Base-by-base conservation (phyloP, 2,888 invertebrate genomes). In the Thereva unica region DNA sequence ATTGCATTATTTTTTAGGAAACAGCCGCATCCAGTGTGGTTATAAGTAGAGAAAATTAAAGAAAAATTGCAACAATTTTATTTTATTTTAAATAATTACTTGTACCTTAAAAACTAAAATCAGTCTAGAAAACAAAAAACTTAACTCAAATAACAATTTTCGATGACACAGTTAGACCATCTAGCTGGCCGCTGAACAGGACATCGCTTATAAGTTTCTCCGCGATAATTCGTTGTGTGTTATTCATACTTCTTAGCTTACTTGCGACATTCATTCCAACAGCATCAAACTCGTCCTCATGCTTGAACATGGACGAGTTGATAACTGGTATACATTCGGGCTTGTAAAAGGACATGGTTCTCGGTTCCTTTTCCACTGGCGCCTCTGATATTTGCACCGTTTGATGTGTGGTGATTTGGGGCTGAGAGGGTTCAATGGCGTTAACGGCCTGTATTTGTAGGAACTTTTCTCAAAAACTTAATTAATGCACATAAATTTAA, bases 181-280 rank as follows among this genome's bases (percentile, higher is more conserved):
- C 79, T 34, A 80, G 71, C 67, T 80, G 79, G 1, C 78, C 79
- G 63, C 79, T 80, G 54, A 80, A 80, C 1, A 80, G 75, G 0
- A 80, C 78, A 70, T 80, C 79, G 67, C 79, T 79, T 59, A 80
- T 80, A 8, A 80, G 72, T 57, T 80, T 80, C 63, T 80, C 79
- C 4, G 79, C 80, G 9, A 80, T 77, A 4, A 80, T 80, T 34
- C 79, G 75, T 64, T 80, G 79, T 3, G 78, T 80, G 54, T 75
- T 76, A 64, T 79, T 80, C 71, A 80, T 78, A 3, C 74, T 72
- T 0, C 79, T 75, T 52, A 80, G 57, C 66, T 80, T 80, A 12
- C 79, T 78, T 8, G 79, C 79, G 56, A 80, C 79, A 71, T 80
- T 80, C 1, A 78, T 75, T 1, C 80, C 79, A 40, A 80, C 77